Base-by-base conservation (phyloP, 2,113 vertebrate genomes). In the Turdus rufiventris region DNA sequence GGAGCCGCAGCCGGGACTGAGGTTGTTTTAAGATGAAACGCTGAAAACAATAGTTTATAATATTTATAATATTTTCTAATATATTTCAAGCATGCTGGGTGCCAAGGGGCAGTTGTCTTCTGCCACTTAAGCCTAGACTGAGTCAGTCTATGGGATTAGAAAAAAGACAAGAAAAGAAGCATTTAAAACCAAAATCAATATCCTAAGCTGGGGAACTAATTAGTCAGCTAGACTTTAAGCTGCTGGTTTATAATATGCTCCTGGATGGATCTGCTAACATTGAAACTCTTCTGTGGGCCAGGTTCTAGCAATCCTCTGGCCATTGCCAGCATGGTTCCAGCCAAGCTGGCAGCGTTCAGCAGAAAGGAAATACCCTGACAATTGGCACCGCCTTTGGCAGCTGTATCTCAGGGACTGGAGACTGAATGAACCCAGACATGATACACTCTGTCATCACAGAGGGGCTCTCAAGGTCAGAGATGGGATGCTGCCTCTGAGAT, bases 291-390 rank as follows among this genome's bases (percentile, higher is more conserved):
- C 71, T 14, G 40, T 5, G 68, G 93, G 88, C 94, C 91, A 86
- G 67, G 65, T 74, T 83, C 85, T 94, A 50, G 57, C 93, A 51
- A 60, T 60, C n/a, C 91, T 43, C 75, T 86, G 96, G 85, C 82
- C 53, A 33, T 12, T 33, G 85, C 74, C 26, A 13, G 29, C 0
- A 3, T 8, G 82, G 40, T 1, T 3, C 58, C 23, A 12, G 91
- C 94, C 95, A 83, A 93, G 78, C 87, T 96, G 94, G 93, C 91
- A 86, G 85, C 2, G 0, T 73, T 29, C 18, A 72, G 78, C 85
- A 93, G 94, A 42, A 65, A 88, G 94, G 90, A 88, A 95, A 88
- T 77, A 77, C 82, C 89, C 78, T 42, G 33, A 31, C 63, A 38
- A 5, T 4, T 73, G 81, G 93, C 96, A 85, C 66, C 78, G 85